Evolutionary conservation across 2,797 vertebrate species (phyloP).

Genomic region (Propithecus deckenii): DNA sequence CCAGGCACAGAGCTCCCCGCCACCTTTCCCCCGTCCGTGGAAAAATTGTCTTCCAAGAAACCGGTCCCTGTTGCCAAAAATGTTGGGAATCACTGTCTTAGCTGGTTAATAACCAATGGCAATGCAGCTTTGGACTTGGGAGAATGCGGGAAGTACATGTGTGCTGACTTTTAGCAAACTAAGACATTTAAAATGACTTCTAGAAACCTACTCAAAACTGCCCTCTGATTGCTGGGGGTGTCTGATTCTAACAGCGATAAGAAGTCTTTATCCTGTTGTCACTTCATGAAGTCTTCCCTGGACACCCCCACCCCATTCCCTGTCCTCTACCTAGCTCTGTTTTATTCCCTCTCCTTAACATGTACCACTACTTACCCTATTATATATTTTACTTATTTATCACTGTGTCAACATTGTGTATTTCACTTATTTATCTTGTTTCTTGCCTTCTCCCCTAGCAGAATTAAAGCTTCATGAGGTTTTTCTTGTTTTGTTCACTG

Average conservation of each 20-base stretch:
- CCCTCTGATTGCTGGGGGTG: background rate
- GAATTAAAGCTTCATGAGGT: background rate
- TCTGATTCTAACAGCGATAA: background rate
- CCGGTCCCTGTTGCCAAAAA: too few relatives aligned
- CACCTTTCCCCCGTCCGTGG: too few relatives aligned
- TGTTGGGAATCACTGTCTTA: background rate
- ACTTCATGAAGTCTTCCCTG: background rate
- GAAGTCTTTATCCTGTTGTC: background rate
- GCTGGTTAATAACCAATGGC: background rate
- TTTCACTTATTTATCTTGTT: background rate
- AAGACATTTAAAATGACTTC: background rate
- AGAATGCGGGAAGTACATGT: background rate
- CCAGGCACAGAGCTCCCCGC: too few relatives aligned
- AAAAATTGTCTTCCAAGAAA: too few relatives aligned
- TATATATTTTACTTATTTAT: background rate
- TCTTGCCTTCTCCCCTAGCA: background rate
- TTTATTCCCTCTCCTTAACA: background rate
- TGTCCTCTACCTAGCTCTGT: background rate
- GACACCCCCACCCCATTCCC: background rate
- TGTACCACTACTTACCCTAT: background rate
- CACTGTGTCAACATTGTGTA: background rate
- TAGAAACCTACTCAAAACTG: background rate
- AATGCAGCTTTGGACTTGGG: background rate
- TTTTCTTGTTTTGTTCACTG: slow-evolving; percentile 16
- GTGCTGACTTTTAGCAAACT: background rate